Conservation (phyloP, 2,797 vertebrate genomes). For the Acrossocheilus wenchowensis region DNA sequence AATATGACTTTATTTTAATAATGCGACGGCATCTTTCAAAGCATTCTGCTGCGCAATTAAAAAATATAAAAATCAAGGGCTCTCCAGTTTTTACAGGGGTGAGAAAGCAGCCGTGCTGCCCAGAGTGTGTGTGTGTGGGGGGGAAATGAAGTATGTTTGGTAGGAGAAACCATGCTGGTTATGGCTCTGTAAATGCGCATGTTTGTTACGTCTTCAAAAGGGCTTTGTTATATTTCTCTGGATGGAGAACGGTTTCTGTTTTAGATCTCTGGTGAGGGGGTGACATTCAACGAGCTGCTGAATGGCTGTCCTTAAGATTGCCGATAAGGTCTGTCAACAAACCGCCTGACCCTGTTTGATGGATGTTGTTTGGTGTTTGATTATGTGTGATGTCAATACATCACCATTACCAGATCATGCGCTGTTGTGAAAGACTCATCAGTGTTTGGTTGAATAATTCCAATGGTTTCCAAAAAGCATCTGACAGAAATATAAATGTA, state of each 20-base stretch:
- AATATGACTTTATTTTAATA: slow-evolving; percentile 65
- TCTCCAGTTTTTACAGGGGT: slow-evolving; percentile 54
- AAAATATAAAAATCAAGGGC: slow-evolving; percentile 52
- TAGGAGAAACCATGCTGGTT: slow-evolving; percentile 58
- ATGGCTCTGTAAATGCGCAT: slow-evolving; percentile 55
- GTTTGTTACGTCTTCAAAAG: slow-evolving; percentile 45
- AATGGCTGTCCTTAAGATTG: slow-evolving; percentile 35
- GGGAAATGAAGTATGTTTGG: slow-evolving; percentile 52
- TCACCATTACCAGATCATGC: slow-evolving; percentile 29
- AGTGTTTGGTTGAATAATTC: neutral
- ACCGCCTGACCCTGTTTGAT: slow-evolving; percentile 16
- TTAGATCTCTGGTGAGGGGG: slow-evolving; percentile 35
- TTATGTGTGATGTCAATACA: slow-evolving; percentile 27
- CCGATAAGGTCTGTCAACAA: slow-evolving; percentile 49
- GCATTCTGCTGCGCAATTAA: slow-evolving; percentile 57
- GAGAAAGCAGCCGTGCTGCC: slow-evolving; percentile 51
- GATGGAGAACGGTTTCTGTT: slow-evolving; percentile 22
- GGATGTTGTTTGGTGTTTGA: slow-evolving; percentile 36
- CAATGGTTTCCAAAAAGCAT: neutral
- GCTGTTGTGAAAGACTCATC: slow-evolving; percentile 26
- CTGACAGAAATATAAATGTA: slow-evolving; percentile 8
- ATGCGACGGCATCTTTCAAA: slow-evolving; percentile 48
- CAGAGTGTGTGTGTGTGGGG: neutral
- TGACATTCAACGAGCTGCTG: slow-evolving; percentile 22
- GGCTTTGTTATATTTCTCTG: slow-evolving; percentile 49